Evolutionary conservation across 37 sponge, comb jelly and placozoan genomes (phyloP).

Genomic region (Hormiphora californensis): DNA sequence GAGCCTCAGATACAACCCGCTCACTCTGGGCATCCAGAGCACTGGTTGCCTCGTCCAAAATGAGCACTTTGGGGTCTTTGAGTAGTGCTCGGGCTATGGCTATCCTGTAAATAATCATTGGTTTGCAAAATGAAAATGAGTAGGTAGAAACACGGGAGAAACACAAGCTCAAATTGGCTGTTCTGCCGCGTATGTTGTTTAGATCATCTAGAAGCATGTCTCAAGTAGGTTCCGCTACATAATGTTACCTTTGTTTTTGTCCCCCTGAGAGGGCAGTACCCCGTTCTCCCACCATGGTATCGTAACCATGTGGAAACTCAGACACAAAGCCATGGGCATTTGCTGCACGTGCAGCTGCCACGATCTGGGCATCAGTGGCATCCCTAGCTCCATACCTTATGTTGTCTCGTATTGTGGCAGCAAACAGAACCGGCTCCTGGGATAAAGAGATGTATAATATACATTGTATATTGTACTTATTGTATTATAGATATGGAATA

Average conservation of each 20-base stretch:
- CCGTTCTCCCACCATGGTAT: conserved; percentile 78
- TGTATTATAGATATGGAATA: no score
- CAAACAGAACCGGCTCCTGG: conserved; percentile 86
- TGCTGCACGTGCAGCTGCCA: conserved; percentile 67
- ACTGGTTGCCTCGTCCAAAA: conserved; percentile 91
- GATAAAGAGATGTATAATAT: neutral
- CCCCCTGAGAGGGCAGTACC: conserved; percentile 83
- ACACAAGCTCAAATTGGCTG: no score
- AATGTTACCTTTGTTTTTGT: conserved; percentile 82
- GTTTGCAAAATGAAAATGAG: no score
- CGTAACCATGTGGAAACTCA: conserved; percentile 73
- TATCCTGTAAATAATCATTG: conserved; percentile 58
- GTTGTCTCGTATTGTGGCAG: conserved; percentile 76
- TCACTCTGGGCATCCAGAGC: conserved; percentile 83
- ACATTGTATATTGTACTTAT: no score
- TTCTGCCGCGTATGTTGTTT: no score
- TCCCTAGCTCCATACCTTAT: conserved; percentile 77
- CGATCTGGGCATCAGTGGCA: conserved; percentile 72
- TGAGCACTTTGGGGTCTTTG: conserved; percentile 72
- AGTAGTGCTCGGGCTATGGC: conserved; percentile 90
- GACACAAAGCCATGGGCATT: conserved; percentile 78
- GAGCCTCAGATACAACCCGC: conserved; percentile 72
- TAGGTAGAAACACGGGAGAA: no score
- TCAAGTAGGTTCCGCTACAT: no score
- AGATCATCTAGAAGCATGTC: no score